Conservation (phyloP, 2,797 vertebrate species). For the Parotocinclus haroldoi region DNA sequence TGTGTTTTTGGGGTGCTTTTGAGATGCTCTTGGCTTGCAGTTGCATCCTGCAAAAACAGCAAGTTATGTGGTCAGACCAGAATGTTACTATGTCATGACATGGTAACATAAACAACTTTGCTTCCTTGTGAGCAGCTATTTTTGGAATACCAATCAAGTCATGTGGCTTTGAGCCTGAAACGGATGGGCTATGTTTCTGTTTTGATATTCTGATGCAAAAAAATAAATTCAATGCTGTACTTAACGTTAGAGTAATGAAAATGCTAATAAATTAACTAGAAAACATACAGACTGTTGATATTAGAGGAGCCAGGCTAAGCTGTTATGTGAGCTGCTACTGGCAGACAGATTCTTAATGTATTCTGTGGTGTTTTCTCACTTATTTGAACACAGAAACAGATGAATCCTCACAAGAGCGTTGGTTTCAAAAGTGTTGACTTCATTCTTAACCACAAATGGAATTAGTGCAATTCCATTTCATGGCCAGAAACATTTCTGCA, state of each 20-base stretch:
- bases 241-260: neutral
- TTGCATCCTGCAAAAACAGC: constrained; percentile 20
- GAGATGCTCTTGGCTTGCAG: neutral
- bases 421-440: constrained; percentile 30
- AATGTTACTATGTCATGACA: constrained; percentile 16
- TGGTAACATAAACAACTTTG: constrained; percentile 1
- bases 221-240: constrained; percentile 5
- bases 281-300: neutral
- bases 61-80: constrained; percentile 40
- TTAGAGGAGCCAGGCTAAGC: constrained; percentile 15
- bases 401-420: constrained; percentile 12
- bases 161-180: neutral
- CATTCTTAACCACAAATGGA: constrained; percentile 39
- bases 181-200: neutral
- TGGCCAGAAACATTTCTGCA: constrained; percentile 37
- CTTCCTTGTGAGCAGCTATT: neutral
- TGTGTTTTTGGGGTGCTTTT: constrained; percentile 10
- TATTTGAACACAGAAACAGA: neutral
- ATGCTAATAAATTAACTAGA: constrained; percentile 19
- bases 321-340: constrained; percentile 5
- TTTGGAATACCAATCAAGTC: constrained; percentile 19
- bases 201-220: constrained; percentile 1
- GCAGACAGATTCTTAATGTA: constrained; percentile 12
- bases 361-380: constrained; percentile 6
- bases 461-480: constrained; percentile 37